Evolutionary conservation across 2,888 invertebrate species (phyloP), one percentile per base, ranked within the genome.

Genomic region (Cyrtodaria siliqua): DNA sequence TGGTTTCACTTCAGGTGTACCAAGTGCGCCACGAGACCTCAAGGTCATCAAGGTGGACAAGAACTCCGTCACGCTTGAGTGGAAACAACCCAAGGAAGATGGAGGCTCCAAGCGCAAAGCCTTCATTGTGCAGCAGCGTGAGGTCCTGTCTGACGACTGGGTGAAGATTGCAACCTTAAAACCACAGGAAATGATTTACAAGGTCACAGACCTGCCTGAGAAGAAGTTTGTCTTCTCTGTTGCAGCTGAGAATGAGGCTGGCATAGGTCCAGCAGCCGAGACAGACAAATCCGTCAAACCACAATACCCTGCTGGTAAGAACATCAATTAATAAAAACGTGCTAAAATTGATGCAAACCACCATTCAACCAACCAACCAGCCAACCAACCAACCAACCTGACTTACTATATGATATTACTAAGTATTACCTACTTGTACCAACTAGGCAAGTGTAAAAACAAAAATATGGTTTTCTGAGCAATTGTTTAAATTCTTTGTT

Each of bases 291-390:
- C 87, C 44, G 88, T 69, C 44, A 82, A 73, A 82, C 89, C 83
- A 73, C 85, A 85, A 83, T 86, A 83, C 79, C 88, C 80, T 56
- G 77, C 68, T 72, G 90, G 96, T 96, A 93, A 93, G 93, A 90
- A 27, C 27, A n/a, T n/a, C n/a, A n/a, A n/a, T n/a, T n/a, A n/a
- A n/a, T n/a, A n/a, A n/a, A n/a, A n/a, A n/a, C n/a, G n/a, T n/a
- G n/a, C n/a, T n/a, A n/a, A n/a, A n/a, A n/a, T n/a, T n/a, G n/a
- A n/a, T n/a, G n/a, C n/a, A n/a, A n/a, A n/a, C n/a, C n/a, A n/a
- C n/a, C n/a, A n/a, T n/a, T n/a, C n/a, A n/a, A n/a, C n/a, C n/a
- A n/a, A n/a, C n/a, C n/a, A n/a, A n/a, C n/a, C n/a, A n/a, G n/a
- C n/a, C n/a, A n/a, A n/a, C n/a, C n/a, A n/a, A n/a, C n/a, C n/a